Conservation (phyloP, 2,797 vertebrate species). For the Lagodon rhomboides region DNA sequence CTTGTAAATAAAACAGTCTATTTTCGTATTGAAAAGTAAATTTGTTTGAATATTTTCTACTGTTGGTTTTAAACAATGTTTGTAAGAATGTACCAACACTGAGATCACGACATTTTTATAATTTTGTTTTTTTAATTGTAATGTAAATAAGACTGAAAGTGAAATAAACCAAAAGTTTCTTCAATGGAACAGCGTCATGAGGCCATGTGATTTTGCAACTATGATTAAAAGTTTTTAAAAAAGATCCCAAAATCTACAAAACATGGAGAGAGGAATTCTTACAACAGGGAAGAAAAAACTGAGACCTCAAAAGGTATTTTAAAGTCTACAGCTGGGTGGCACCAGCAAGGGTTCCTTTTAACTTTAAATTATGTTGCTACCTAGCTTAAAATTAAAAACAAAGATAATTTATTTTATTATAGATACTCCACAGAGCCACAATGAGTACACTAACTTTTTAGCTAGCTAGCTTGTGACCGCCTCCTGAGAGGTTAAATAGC, state of each 20-base stretch:
- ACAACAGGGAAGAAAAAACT: too few species aligned
- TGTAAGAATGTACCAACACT: background rate
- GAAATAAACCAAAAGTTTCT: background rate
- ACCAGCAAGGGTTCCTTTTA: too few species aligned
- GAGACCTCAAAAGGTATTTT: background rate
- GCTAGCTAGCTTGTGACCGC: too few species aligned
- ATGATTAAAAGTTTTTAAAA: background rate
- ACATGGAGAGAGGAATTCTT: background rate
- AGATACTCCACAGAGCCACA: too few species aligned
- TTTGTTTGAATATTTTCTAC: background rate
- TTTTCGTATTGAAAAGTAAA: conserved; percentile 13
- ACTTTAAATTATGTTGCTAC: too few species aligned
- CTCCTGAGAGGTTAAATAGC: too few species aligned
- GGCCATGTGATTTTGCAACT: too few species aligned
- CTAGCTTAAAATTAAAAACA: too few species aligned
- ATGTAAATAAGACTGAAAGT: background rate
- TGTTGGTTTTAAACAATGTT: conserved; percentile 9
- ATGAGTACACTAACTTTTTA: too few species aligned
- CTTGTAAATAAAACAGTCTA: conserved; percentile 10
- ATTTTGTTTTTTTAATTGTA: background rate
- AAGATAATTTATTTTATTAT: too few species aligned
- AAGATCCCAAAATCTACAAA: background rate
- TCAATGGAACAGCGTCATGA: too few species aligned
- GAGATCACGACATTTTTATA: background rate
- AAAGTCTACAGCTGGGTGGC: background rate